These are phyloP conservation scores for Threskiornis aethiopicus DNA, from an alignment of 2,797 vertebrate species.

Conservation along the genomic window DNA sequence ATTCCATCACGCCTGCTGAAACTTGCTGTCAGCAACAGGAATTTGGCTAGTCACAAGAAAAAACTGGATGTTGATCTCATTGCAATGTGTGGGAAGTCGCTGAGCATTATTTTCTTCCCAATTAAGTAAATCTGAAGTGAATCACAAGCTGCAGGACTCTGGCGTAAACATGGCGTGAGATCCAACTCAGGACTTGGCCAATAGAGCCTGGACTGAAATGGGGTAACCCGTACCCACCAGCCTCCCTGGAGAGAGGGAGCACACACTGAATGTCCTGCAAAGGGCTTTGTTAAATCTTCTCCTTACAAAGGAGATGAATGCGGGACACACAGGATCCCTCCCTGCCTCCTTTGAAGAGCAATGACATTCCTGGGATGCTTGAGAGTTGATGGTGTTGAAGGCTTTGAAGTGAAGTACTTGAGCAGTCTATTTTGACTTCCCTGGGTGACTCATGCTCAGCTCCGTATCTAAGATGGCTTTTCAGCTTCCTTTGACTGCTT, in stretches of 20 bases:
- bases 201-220: not conserved
- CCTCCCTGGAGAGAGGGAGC: not conserved
- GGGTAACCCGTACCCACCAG: not conserved
- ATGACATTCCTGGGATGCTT: slow-evolving; percentile 49
- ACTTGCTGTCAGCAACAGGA: not conserved
- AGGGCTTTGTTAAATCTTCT: not conserved
- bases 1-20: not conserved
- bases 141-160: not conserved
- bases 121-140: not conserved
- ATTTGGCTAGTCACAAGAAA: rapidly evolving
- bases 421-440: slow-evolving; percentile 54
- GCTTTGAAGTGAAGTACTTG: slow-evolving; percentile 67
- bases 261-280: not conserved
- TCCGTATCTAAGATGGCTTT: slow-evolving; percentile 29
- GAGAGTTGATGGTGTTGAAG: slow-evolving; percentile 7
- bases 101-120: not conserved
- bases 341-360: slow-evolving; percentile 36
- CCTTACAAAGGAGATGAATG: not conserved
- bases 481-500: slow-evolving; percentile 37
- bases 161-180: not conserved
- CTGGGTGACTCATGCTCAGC: slow-evolving; percentile 35
- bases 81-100: not conserved
- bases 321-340: not conserved
- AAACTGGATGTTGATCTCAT: not conserved
- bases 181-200: not conserved